Base-by-base conservation (phyloP, 2,888 invertebrate species). In the Ennomos erosarius region DNA sequence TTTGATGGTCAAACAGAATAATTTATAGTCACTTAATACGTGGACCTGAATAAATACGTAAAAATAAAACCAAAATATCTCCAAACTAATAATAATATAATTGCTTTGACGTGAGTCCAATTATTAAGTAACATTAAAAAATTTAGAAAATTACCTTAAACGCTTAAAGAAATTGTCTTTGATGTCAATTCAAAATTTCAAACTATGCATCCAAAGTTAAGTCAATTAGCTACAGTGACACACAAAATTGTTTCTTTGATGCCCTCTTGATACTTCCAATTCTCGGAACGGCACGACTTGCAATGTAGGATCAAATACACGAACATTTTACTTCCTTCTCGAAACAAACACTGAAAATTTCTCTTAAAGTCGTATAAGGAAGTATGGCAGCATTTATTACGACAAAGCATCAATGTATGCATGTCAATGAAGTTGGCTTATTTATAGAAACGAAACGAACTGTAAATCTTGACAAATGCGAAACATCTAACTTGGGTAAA, bases 401-500 rank as follows among this genome's bases (percentile, higher is more conserved):
- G 59, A 52, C 16, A 60, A 39, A 13, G 59, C 39, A 16, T 3
- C 39, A 54, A 0, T 10, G 11, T 11, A 11, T 26, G 38, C n/a
- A 45, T 44, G 39, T 46, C 46, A 42, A 51, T 51, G 51, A 55
- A 47, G 43, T 16, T 43, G 16, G 12, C 42, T 59, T 69, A 69
- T 69, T 67, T 69, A 64, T 62, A 64, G 58, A 59, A 39, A 49
- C 55, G 47, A 63, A 63, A 55, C 50, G 51, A 64, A 62, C 59
- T 65, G 81, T 86, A 81, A 82, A 84, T 83, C 82, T 79, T 81
- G 80, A 85, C 82, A 84, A 87, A 89, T 84, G 82, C 78, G 78
- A 77, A 82, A 85, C 86, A 84, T 80, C 78, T 73, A 76, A 79
- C 67, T 69, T 71, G 64, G 71, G 76, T 78, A 45, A 59, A 59